phyloP scores from a whole-genome alignment of 2,888 invertebrate species.

The Mesorhabditis spiculigera region DNA sequence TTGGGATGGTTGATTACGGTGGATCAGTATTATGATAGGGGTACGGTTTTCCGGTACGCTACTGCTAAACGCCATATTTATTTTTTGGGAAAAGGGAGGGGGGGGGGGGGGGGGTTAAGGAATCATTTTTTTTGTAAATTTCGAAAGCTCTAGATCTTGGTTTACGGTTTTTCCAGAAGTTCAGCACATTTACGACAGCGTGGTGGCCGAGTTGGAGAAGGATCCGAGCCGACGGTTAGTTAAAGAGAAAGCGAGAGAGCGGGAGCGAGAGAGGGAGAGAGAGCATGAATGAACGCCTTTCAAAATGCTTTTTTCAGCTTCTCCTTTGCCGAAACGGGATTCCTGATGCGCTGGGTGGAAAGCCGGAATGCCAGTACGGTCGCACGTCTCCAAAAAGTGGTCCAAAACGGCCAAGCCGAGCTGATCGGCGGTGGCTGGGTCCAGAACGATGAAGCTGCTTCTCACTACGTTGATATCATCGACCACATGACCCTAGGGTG shows the following conservation, averaged over 20 bases:
- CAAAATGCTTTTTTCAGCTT: conserved; percentile 59
- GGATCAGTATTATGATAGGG: conserved; percentile 64
- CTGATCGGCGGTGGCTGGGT: conserved; percentile 64
- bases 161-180: conserved; percentile 50
- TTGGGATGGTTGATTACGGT: conserved; percentile 65
- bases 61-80: no score
- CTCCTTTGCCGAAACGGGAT: conserved; percentile 60
- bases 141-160: no score
- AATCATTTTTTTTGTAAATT: no score
- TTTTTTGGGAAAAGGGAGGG: no score
- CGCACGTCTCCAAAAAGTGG: conserved; percentile 40
- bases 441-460: no score
- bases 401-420: conserved; percentile 53
- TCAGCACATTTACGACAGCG: conserved; percentile 55
- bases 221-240: conserved; percentile 32
- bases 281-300: no score
- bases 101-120: no score
- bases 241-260: no score
- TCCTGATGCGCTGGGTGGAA: conserved; percentile 53
- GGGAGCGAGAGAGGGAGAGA: no score
- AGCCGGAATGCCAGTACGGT: conserved; percentile 28
- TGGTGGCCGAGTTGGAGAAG: conserved; percentile 46
- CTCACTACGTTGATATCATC: conserved; percentile 65
- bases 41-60: conserved; percentile 49
- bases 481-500: conserved; percentile 63